These are phyloP conservation scores for Scaptomyza flava DNA, from an alignment of 2,888 invertebrate species.

Conservation along the genomic window DNA sequence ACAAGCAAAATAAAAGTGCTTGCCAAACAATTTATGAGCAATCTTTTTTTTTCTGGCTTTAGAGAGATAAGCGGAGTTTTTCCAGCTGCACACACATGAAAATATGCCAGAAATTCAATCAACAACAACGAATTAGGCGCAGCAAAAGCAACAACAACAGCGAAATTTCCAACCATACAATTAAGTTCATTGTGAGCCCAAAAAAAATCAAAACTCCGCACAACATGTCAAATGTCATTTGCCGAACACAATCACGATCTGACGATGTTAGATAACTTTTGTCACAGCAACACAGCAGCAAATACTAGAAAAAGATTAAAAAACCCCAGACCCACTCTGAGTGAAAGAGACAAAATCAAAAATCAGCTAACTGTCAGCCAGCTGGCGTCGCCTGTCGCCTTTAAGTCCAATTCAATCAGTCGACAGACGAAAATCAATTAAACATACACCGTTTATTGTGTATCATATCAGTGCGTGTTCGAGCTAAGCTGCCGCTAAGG, in stretches of 20 bases:
- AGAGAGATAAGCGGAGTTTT: slow-evolving; percentile 53
- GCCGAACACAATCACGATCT: slow-evolving; percentile 73
- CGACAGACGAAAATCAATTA: slow-evolving; percentile 65
- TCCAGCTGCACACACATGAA: slow-evolving; percentile 37
- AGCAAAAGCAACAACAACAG: slow-evolving; percentile 17
- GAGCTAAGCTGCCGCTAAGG: slow-evolving; percentile 21
- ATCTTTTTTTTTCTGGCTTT: slow-evolving; percentile 29
- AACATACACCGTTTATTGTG: slow-evolving; percentile 35
- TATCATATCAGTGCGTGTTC: slow-evolving; percentile 41
- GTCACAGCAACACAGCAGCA: slow-evolving; percentile 20
- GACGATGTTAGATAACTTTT: slow-evolving; percentile 67
- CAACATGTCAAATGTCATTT: slow-evolving; percentile 81
- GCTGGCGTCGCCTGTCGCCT: slow-evolving; percentile 52
- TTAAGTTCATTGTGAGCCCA: slow-evolving; percentile 56
- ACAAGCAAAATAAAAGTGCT: slow-evolving; percentile 26
- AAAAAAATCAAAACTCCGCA: slow-evolving; percentile 48
- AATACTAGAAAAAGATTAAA: slow-evolving; percentile 9
- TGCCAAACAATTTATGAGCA: slow-evolving; percentile 67
- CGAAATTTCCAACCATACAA: slow-evolving; percentile 44
- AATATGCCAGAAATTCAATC: slow-evolving; percentile 3
- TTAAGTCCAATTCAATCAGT: slow-evolving; percentile 71
- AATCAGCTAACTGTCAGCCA: slow-evolving; percentile 46
- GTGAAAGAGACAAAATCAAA: not conserved
- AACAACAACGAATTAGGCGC: slow-evolving; percentile 36
- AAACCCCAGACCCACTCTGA: not conserved